A percentile compares a stretch with the other conserved stretches of the same genome.
Evolutionary conservation across 2,797 vertebrate genomes (phyloP).

Genomic region (Amblyopsis hoosieri): DNA sequence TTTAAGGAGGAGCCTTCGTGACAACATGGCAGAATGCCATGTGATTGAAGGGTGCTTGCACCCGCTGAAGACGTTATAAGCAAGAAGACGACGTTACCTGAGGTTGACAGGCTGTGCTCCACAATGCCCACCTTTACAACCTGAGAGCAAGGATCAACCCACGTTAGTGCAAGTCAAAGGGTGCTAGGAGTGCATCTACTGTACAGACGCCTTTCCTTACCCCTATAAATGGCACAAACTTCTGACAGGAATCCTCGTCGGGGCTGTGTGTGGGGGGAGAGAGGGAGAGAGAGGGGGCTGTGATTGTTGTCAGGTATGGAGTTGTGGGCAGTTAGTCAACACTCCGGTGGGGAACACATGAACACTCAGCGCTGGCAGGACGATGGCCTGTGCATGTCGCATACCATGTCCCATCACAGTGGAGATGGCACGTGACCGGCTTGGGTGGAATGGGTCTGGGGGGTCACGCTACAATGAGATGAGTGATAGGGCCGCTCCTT

Average conservation of each 20-base stretch:
- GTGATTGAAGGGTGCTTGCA: background rate
- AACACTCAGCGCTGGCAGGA: conserved; percentile 62
- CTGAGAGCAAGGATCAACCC: conserved; percentile 47
- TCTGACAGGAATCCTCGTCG: conserved; percentile 92
- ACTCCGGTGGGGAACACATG: conserved; percentile 46
- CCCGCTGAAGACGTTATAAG: background rate
- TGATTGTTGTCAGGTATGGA: conserved; percentile 11
- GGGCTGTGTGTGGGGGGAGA: conserved; percentile 74
- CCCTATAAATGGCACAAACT: conserved; percentile 92
- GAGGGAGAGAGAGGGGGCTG: conserved; percentile 16
- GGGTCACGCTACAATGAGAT: conserved; percentile 68
- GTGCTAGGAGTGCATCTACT: background rate
- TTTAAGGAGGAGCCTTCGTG: no score
- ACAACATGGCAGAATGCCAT: background rate
- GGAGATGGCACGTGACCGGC: conserved; percentile 51
- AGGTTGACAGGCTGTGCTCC: conserved; percentile 81
- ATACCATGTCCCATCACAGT: conserved; percentile 52
- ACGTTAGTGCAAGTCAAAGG: background rate
- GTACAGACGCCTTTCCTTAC: conserved; percentile 60
- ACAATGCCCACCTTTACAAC: conserved; percentile 87
- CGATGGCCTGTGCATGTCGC: conserved; percentile 36
- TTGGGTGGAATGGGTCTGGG: conserved; percentile 50
- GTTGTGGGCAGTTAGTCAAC: conserved; percentile 10
- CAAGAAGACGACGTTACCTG: conserved; percentile 65
- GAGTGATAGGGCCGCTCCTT: conserved; percentile 71